These are phyloP conservation scores for Germaria angustata DNA, from an alignment of 2,888 invertebrate species.

Conservation along the genomic window DNA sequence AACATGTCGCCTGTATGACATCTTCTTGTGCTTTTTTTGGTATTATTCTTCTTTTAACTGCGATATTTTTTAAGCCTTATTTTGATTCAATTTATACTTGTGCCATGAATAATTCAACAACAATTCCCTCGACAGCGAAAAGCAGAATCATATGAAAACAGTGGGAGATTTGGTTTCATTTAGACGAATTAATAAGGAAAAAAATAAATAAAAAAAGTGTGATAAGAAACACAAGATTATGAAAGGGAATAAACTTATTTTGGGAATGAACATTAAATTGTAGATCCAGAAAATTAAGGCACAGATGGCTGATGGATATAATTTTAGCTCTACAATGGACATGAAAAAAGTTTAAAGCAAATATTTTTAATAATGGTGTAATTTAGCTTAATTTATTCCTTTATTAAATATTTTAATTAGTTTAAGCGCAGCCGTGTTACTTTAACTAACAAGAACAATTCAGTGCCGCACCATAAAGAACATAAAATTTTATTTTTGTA, in stretches of 20 bases:
- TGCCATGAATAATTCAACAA: slow-evolving; percentile 54
- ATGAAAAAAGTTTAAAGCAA: too few relatives aligned
- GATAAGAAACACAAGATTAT: background rate
- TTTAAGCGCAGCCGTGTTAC: too few relatives aligned
- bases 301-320: too few relatives aligned
- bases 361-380: too few relatives aligned
- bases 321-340: too few relatives aligned
- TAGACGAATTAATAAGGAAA: background rate
- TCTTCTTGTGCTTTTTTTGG: background rate
- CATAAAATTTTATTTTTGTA: slow-evolving; percentile 22
- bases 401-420: too few relatives aligned
- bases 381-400: too few relatives aligned
- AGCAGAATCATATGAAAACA: slow-evolving; percentile 29
- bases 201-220: background rate
- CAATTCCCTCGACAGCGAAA: slow-evolving; percentile 45
- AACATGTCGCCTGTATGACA: slow-evolving; percentile 22
- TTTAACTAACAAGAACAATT: too few relatives aligned
- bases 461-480: background rate
- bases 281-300: too few relatives aligned
- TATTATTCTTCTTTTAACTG: background rate
- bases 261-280: background rate
- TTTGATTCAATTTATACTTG: slow-evolving; percentile 20
- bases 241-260: background rate
- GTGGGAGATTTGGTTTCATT: slow-evolving; percentile 10
- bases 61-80: slow-evolving; percentile 22